These are phyloP conservation scores for Leptopilina boulardi DNA, from an alignment of 1,140 invertebrate species.

Conservation along the genomic window DNA sequence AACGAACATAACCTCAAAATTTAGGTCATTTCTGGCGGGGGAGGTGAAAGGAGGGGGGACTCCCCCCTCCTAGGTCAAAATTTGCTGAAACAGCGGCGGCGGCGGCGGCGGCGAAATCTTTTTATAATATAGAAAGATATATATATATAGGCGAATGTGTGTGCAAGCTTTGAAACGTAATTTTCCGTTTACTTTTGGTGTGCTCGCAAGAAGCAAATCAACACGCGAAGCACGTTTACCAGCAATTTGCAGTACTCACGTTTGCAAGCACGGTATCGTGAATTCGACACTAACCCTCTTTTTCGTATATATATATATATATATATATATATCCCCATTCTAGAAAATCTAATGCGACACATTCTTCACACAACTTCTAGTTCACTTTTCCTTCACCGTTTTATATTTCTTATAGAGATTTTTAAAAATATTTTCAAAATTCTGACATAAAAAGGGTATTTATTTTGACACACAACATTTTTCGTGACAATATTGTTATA, in stretches of 20 bases:
- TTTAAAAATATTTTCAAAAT: not conserved
- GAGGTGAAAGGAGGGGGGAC: too few species aligned
- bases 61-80: too few species aligned
- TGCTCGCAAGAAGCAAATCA: slow-evolving; percentile 17
- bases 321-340: not conserved
- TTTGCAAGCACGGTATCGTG: slow-evolving; percentile 11
- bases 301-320: not conserved
- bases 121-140: too few species aligned
- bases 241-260: slow-evolving; percentile 29
- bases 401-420: not conserved
- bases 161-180: slow-evolving; percentile 15
- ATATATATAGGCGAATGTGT: too few species aligned
- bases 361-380: slow-evolving; percentile 8
- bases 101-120: too few species aligned
- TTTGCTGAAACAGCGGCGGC: too few species aligned
- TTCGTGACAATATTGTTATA: too few species aligned
- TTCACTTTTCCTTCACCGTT: not conserved
- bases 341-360: slow-evolving; percentile 4
- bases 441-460: too few species aligned
- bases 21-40: too few species aligned
- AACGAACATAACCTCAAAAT: too few species aligned
- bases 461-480: too few species aligned
- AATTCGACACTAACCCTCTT: slow-evolving; percentile 25
- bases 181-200: slow-evolving; percentile 26
- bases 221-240: slow-evolving; percentile 13